Conservation (phyloP, 2,113 vertebrate species). For the Macroglossus sobrinus region DNA sequence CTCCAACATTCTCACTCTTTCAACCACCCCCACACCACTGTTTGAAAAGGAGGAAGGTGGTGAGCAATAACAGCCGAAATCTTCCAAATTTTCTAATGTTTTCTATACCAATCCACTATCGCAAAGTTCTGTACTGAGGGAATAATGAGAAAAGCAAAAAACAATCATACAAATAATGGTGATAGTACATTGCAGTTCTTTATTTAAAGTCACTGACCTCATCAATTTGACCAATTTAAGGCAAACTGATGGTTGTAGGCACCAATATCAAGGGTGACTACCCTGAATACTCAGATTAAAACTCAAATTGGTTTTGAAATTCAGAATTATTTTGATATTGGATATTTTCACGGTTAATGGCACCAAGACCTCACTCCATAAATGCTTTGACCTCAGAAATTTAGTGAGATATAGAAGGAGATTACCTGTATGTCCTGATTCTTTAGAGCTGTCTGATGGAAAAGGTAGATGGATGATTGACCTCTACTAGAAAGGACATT, state of each 20-base stretch:
- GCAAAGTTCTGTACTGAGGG: neutral
- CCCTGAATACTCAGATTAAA: constrained; percentile 66
- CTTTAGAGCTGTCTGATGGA: constrained; percentile 52
- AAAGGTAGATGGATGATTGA: constrained; percentile 71
- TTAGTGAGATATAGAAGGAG: constrained; percentile 57
- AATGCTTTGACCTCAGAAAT: constrained; percentile 71
- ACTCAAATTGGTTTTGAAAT: constrained; percentile 74
- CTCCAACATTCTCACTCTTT: neutral
- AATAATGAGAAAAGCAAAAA: constrained; percentile 50
- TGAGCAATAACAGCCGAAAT: neutral
- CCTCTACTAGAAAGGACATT: constrained; percentile 64
- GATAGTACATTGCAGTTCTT: constrained; percentile 13
- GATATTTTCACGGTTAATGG: constrained; percentile 75
- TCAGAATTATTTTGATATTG: constrained; percentile 76
- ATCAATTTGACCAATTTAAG: constrained; percentile 65
- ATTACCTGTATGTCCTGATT: constrained; percentile 65
- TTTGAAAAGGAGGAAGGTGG: neutral
- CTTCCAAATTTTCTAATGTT: neutral
- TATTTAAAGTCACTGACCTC: constrained; percentile 63
- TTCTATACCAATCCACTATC: neutral
- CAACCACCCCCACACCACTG: too few species aligned
- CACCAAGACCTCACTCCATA: constrained; percentile 54
- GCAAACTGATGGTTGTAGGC: constrained; percentile 28
- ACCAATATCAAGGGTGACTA: constrained; percentile 35
- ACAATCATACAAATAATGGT: constrained; percentile 12